A percentile compares a stretch with the other conserved stretches of the same genome.
These are phyloP conservation scores for Pachycephus smyrnensis DNA, from an alignment of 2,888 invertebrate genomes.

Conservation along the genomic window DNA sequence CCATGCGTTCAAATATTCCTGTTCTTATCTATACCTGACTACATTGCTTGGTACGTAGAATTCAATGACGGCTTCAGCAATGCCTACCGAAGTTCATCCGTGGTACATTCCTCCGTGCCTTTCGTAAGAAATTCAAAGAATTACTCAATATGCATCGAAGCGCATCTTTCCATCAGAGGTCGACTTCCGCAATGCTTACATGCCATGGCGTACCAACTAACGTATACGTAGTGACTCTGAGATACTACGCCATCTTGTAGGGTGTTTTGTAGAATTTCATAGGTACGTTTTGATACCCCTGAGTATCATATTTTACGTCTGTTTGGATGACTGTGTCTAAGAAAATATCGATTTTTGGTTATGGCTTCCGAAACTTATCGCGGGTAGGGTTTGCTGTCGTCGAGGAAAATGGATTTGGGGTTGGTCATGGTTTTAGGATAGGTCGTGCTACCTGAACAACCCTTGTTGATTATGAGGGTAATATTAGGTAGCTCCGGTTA, in stretches of 20 bases:
- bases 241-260: neutral
- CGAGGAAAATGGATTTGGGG: neutral
- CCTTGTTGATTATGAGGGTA: neutral
- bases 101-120: neutral
- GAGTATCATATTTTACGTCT: too few relatives aligned
- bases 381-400: neutral
- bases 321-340: too few relatives aligned
- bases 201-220: neutral
- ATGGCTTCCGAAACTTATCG: neutral
- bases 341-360: neutral
- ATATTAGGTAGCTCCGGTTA: neutral
- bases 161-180: constrained; percentile 6
- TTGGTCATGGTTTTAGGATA: neutral
- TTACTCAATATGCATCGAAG: constrained; percentile 5
- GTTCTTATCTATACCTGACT: neutral
- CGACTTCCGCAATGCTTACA: constrained; percentile 10
- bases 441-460: neutral
- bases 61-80: neutral
- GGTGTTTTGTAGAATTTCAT: neutral
- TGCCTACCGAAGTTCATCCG: neutral
- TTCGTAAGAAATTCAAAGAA: constrained; percentile 17
- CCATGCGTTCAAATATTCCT: too few relatives aligned
- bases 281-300: neutral
- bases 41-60: neutral
- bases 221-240: neutral